These are phyloP conservation scores for Trochalopteron elliotii DNA, from an alignment of 2,113 vertebrate genomes.

Conservation along the genomic window DNA sequence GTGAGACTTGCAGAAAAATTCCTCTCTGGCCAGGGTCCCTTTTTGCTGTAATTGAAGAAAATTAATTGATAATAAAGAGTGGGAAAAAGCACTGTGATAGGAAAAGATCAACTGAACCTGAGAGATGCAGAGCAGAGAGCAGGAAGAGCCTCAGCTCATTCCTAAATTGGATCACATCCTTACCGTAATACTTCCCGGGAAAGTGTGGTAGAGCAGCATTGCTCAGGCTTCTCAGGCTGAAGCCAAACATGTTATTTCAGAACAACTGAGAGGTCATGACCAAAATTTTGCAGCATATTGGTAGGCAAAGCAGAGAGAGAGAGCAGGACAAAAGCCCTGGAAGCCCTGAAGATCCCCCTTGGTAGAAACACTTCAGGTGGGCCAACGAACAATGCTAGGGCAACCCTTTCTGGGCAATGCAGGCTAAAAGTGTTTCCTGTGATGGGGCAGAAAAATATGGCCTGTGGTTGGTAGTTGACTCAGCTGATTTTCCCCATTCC, in stretches of 20 bases:
- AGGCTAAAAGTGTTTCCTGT: neutral
- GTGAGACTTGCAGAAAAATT: neutral
- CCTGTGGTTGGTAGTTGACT: neutral
- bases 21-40: neutral
- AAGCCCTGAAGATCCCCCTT: neutral
- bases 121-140: neutral
- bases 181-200: neutral
- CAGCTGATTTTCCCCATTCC: neutral
- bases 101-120: neutral
- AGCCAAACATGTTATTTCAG: neutral
- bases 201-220: neutral
- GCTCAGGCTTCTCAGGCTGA: neutral
- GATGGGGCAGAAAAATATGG: neutral
- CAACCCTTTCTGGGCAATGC: neutral
- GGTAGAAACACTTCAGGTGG: neutral
- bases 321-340: neutral
- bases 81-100: neutral
- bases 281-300: neutral
- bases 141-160: neutral
- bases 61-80: neutral
- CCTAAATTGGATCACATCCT: neutral
- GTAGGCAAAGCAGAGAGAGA: neutral
- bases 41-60: conserved; percentile 15
- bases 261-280: neutral
- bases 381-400: neutral